phyloP scores from a whole-genome alignment of 2,113 vertebrate genomes.

The Lutjanus erythropterus region DNA sequence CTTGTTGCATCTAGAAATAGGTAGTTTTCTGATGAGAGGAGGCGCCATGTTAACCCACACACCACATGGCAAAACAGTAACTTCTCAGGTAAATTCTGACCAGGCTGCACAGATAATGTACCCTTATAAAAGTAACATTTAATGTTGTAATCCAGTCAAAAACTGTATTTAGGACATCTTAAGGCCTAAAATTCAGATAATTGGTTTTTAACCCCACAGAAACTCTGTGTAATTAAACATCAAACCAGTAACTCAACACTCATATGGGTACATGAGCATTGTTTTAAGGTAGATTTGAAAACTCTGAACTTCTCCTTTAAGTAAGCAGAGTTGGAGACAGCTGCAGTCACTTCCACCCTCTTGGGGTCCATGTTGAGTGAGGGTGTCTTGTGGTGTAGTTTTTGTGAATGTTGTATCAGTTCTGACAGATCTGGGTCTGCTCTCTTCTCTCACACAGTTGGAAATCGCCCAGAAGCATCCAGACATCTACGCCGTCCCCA shows the following conservation, averaged over 20 bases:
- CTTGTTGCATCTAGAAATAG: no score
- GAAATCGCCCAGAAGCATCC: slow-evolving; percentile 98
- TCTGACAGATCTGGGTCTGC: slow-evolving; percentile 48
- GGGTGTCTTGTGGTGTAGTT: not conserved
- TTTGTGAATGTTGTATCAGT: not conserved
- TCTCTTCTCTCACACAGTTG: slow-evolving; percentile 81
- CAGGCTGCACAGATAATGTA: no score
- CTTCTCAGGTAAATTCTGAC: no score
- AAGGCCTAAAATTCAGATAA: no score
- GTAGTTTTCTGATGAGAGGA: no score
- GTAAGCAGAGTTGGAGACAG: not conserved
- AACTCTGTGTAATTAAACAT: no score
- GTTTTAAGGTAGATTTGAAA: not conserved
- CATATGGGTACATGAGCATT: not conserved
- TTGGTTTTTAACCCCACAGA: no score
- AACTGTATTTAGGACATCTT: no score
- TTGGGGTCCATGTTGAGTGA: not conserved
- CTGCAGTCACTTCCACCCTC: not conserved
- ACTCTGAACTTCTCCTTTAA: not conserved
- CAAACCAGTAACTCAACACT: not conserved
- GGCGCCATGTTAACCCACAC: no score
- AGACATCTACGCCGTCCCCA: slow-evolving; percentile 95
- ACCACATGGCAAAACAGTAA: no score
- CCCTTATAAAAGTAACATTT: no score
- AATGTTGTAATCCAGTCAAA: no score